These are phyloP conservation scores for Tanaodytes sp. DNA, from an alignment of 2,888 invertebrate genomes.

Conservation along the genomic window DNA sequence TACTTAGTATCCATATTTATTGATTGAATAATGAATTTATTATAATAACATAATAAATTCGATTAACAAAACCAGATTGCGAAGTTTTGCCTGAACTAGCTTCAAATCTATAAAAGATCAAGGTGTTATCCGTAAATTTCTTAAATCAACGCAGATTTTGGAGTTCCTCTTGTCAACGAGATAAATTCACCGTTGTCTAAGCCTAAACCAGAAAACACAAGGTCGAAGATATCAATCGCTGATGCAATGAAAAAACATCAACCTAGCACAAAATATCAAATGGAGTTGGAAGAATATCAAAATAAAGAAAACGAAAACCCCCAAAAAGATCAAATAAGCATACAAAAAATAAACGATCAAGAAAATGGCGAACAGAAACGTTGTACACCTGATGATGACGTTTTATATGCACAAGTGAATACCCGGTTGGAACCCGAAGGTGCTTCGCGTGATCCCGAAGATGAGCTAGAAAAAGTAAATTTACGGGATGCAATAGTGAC, in stretches of 20 bases:
- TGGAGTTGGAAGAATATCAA: constrained; percentile 76
- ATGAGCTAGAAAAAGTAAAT: constrained; percentile 64
- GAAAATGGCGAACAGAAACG: constrained; percentile 57
- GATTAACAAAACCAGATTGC: no score
- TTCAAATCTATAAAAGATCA: no score
- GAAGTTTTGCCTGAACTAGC: no score
- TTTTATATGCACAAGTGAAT: constrained; percentile 68
- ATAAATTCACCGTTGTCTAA: constrained; percentile 62
- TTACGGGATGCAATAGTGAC: neutral
- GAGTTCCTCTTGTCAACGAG: constrained; percentile 66
- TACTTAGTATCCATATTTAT: no score
- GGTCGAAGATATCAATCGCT: constrained; percentile 66
- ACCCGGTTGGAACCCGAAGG: constrained; percentile 68
- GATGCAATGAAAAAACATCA: constrained; percentile 61
- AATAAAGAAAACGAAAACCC: constrained; percentile 83
- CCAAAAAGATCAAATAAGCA: constrained; percentile 61
- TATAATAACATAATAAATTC: no score
- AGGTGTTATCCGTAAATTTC: no score
- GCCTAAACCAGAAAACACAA: constrained; percentile 61
- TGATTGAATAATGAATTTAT: no score
- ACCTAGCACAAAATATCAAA: constrained; percentile 61
- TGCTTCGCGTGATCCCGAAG: constrained; percentile 69
- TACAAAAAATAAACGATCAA: constrained; percentile 40
- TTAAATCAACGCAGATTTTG: constrained; percentile 73
- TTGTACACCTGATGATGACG: constrained; percentile 66